Conservation (phyloP, 1,140 invertebrate species). For the Zophobas morio region DNA sequence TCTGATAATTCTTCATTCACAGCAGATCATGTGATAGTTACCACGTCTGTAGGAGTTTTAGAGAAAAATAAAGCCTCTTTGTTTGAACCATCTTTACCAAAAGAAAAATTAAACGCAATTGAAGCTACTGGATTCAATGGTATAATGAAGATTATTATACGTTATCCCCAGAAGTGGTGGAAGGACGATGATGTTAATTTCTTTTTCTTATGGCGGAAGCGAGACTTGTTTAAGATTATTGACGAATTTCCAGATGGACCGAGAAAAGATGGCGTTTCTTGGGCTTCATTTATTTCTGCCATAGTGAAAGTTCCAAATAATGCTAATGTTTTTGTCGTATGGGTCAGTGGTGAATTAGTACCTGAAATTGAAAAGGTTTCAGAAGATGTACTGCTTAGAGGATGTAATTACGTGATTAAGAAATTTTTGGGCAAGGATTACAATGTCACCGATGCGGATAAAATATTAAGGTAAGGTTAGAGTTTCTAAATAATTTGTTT, state of each 20-base stretch:
- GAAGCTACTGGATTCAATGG: too few species aligned
- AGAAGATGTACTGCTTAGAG: conserved; percentile 68
- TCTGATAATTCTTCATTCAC: conserved; percentile 56
- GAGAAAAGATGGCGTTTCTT: not conserved
- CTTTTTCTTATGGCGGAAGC: not conserved
- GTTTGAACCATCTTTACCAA: too few species aligned
- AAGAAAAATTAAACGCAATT: too few species aligned
- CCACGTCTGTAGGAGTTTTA: too few species aligned
- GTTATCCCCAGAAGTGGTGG: not conserved
- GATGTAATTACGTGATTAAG: conserved; percentile 66
- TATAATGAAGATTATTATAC: too few species aligned
- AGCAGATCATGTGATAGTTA: too few species aligned
- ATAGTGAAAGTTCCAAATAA: conserved; percentile 53
- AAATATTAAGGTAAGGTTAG: conserved; percentile 60
- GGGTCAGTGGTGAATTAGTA: conserved; percentile 71
- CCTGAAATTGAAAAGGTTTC: conserved; percentile 69
- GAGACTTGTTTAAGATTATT: not conserved
- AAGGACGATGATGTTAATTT: not conserved
- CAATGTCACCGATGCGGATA: conserved; percentile 69
- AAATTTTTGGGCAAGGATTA: conserved; percentile 67
- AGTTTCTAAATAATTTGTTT: not conserved
- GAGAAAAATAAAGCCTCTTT: too few species aligned
- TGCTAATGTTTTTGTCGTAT: conserved; percentile 71
- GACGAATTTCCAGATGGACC: not conserved
- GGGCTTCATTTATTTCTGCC: not conserved